These are phyloP conservation scores for Rhabdophis nuchalis DNA, from an alignment of 2,797 vertebrate species.

Conservation along the genomic window DNA sequence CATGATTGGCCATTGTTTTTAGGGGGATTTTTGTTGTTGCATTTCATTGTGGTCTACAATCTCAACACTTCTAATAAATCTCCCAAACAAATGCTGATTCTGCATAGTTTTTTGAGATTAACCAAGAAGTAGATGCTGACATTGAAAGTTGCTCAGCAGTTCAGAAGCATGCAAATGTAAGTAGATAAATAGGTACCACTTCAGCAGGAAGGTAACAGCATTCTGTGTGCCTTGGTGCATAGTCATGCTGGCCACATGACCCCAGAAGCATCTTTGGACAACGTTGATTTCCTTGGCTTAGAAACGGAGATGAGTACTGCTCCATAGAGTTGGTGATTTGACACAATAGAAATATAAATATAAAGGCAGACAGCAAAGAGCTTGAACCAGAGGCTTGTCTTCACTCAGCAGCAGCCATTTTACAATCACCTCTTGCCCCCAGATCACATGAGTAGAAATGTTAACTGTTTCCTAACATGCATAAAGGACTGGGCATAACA, in stretches of 20 bases:
- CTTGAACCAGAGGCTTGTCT: no score
- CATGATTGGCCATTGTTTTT: background rate
- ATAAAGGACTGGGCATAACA: no score
- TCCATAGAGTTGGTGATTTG: background rate
- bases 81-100: background rate
- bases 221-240: background rate
- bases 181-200: background rate
- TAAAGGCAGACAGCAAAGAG: no score
- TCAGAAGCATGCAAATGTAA: background rate
- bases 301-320: background rate
- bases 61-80: background rate
- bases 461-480: no score
- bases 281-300: fast-evolving
- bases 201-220: background rate
- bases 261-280: background rate
- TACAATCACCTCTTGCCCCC: no score
- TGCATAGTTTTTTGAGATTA: background rate
- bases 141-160: background rate
- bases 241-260: background rate
- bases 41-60: background rate
- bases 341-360: no score
- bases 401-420: no score
- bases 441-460: no score
- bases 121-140: background rate
- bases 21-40: background rate